Conservation (phyloP, 2,113 vertebrate genomes). For the Recurvirostra avosetta region DNA sequence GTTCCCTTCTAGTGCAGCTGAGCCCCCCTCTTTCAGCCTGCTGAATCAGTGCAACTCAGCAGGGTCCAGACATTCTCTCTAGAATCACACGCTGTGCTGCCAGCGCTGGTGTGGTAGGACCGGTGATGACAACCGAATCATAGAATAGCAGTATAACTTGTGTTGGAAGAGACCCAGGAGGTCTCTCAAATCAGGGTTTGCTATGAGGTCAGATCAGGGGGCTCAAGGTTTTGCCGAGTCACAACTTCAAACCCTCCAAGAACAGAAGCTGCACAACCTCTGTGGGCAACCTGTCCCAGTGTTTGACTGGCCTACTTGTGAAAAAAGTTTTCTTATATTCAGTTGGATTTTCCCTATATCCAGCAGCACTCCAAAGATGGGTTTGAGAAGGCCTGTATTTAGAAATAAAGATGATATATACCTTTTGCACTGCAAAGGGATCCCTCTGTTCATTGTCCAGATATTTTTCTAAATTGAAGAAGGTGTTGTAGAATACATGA, state of each 20-base stretch:
- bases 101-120: background rate
- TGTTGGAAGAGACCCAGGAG: background rate
- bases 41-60: background rate
- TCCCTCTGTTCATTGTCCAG: slow-evolving; percentile 99
- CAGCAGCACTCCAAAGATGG: background rate
- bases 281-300: background rate
- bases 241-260: background rate
- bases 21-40: background rate
- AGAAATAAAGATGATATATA: slow-evolving; percentile 50
- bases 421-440: slow-evolving; percentile 98
- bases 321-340: background rate
- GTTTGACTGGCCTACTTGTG: background rate
- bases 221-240: background rate
- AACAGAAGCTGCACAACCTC: background rate
- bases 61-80: background rate
- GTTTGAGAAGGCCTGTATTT: background rate
- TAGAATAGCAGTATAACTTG: background rate
- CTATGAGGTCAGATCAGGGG: background rate
- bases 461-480: slow-evolving; percentile 98
- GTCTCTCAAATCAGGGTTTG: background rate
- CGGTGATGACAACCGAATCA: background rate
- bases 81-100: background rate
- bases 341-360: background rate
- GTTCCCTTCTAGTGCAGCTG: background rate
- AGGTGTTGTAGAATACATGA: slow-evolving; percentile 97